phyloP scores from a whole-genome alignment of 2,797 vertebrate genomes.

The Trichosurus vulpecula region DNA sequence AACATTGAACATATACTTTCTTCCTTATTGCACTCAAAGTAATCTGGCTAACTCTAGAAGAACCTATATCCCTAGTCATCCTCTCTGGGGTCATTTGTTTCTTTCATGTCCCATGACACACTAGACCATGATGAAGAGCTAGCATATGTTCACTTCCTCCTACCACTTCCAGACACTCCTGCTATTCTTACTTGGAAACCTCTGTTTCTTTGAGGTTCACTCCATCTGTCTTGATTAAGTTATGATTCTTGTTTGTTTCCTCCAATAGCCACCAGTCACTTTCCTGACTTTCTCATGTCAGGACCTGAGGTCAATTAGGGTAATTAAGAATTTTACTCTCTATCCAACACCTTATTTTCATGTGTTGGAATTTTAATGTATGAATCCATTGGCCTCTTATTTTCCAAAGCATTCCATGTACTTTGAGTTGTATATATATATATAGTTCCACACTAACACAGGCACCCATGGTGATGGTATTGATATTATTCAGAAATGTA shows the following conservation, averaged over 20 bases:
- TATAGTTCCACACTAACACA: not conserved
- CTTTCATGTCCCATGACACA: not conserved
- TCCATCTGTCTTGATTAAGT: not conserved
- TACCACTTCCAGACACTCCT: not conserved
- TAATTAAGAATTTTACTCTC: not conserved
- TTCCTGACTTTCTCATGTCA: not conserved
- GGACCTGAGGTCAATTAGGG: not conserved
- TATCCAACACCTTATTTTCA: not conserved
- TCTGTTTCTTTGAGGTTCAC: not conserved
- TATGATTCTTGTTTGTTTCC: not conserved
- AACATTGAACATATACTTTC: not conserved
- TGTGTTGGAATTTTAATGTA: not conserved
- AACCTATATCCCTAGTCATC: not conserved
- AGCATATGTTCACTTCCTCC: not conserved
- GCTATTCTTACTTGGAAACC: not conserved
- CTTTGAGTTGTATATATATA: not conserved
- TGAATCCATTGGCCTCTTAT: not conserved
- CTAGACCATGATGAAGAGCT: not conserved
- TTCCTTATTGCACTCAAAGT: not conserved
- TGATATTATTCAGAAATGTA: not conserved
- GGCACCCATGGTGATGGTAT: not conserved
- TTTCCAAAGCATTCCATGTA: not conserved
- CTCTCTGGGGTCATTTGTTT: not conserved
- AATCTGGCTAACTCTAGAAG: not conserved
- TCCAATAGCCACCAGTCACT: not conserved